These are phyloP conservation scores for Acrocera orbiculus DNA, from an alignment of 2,888 invertebrate species.

Conservation along the genomic window DNA sequence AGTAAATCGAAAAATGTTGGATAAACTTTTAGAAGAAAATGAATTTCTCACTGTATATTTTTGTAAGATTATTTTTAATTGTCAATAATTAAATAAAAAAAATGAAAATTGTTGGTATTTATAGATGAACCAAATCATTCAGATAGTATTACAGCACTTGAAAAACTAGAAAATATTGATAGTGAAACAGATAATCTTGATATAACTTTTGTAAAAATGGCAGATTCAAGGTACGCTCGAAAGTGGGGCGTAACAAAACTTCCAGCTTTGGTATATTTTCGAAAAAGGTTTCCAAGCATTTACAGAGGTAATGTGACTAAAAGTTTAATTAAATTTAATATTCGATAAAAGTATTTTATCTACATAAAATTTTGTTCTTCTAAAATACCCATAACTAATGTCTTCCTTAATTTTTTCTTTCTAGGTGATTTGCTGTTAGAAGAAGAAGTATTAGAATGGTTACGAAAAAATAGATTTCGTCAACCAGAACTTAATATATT, in stretches of 20 bases:
- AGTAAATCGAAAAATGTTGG: slow-evolving; percentile 90
- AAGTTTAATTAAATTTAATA: too few relatives aligned
- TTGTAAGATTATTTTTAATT: slow-evolving; percentile 48
- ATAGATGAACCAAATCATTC: slow-evolving; percentile 62
- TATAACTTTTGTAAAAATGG: slow-evolving; percentile 88
- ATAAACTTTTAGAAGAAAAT: slow-evolving; percentile 84
- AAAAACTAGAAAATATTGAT: slow-evolving; percentile 82
- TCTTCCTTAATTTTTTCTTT: too few relatives aligned
- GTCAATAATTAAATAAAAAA: neutral
- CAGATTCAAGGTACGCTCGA: slow-evolving; percentile 74
- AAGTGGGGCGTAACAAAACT: slow-evolving; percentile 88
- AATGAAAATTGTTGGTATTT: slow-evolving; percentile 14
- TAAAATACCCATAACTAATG: too few relatives aligned
- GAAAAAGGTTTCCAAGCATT: slow-evolving; percentile 82
- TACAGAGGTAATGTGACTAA: slow-evolving; percentile 77
- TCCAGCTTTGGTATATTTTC: slow-evolving; percentile 81
- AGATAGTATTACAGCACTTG: slow-evolving; percentile 66
- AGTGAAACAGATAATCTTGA: slow-evolving; percentile 88
- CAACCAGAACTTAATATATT: slow-evolving; percentile 85
- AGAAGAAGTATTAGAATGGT: slow-evolving; percentile 77
- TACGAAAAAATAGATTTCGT: slow-evolving; percentile 80
- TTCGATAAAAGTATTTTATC: too few relatives aligned
- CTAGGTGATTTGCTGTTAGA: slow-evolving; percentile 71
- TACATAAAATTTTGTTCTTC: too few relatives aligned
- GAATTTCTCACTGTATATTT: slow-evolving; percentile 91